Evolutionary conservation across 2,888 invertebrate genomes (phyloP).

Genomic region (Gymnoscelis rufifasciata): DNA sequence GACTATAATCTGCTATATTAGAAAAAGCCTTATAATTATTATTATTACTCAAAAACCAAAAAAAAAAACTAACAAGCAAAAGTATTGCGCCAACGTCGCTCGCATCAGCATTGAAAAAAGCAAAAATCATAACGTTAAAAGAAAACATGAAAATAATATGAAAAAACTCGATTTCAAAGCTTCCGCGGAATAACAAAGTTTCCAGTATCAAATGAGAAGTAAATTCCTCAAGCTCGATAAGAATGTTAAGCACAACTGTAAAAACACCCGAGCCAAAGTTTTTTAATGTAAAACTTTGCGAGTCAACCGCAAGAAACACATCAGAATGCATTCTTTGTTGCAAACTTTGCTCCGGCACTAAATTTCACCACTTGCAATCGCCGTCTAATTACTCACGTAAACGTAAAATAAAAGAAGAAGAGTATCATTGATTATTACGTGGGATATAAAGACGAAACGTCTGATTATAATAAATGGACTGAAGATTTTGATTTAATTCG

Average conservation of each 20-base stretch:
- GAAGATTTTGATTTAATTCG: too few species aligned
- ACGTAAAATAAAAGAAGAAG: slow-evolving; percentile 1
- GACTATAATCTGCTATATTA: too few species aligned
- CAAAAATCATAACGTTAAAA: background rate
- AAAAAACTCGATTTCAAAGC: background rate
- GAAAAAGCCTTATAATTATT: too few species aligned
- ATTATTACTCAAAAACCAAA: too few species aligned
- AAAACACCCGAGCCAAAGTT: slow-evolving; percentile 25
- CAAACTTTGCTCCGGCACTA: slow-evolving; percentile 25
- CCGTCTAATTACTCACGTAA: too few species aligned
- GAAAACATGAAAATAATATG: background rate
- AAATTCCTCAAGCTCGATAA: slow-evolving; percentile 15
- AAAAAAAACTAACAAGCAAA: too few species aligned
- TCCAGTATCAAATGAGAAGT: slow-evolving; percentile 15
- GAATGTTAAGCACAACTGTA: slow-evolving; percentile 25
- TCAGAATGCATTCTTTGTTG: slow-evolving; percentile 33
- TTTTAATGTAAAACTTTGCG: slow-evolving; percentile 32
- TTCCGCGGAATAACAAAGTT: slow-evolving; percentile 1
- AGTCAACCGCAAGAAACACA: slow-evolving; percentile 33
- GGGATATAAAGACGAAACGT: too few species aligned
- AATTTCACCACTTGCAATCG: slow-evolving; percentile 1
- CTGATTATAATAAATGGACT: too few species aligned
- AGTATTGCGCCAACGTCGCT: too few species aligned
- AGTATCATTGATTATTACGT: too few species aligned
- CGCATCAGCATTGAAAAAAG: too few species aligned